phyloP scores from a whole-genome alignment of 1,140 invertebrate species.

The Drosophila suzukii region DNA sequence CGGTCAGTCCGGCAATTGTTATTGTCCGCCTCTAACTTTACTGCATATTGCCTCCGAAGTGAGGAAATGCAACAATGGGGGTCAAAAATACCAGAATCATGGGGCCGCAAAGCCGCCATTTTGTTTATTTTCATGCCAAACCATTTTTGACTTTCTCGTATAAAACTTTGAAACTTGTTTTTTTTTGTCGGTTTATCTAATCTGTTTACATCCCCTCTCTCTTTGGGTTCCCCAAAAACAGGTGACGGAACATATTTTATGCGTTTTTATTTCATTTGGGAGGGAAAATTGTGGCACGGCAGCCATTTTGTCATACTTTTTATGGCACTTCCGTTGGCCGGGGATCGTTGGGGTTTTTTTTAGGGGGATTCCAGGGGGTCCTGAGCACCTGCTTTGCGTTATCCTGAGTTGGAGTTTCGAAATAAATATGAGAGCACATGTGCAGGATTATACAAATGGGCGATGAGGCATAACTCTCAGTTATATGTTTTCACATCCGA shows the following conservation, averaged over 20 bases:
- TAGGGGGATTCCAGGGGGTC: not conserved
- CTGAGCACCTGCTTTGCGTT: slow-evolving; percentile 33
- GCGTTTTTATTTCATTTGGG: slow-evolving; percentile 72
- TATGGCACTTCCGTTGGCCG: slow-evolving; percentile 52
- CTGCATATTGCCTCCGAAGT: slow-evolving; percentile 56
- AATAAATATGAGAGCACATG: slow-evolving; percentile 73
- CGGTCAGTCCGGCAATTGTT: slow-evolving; percentile 49
- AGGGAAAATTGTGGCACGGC: slow-evolving; percentile 16
- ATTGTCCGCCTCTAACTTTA: slow-evolving; percentile 57
- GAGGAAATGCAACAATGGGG: slow-evolving; percentile 6
- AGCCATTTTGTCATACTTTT: slow-evolving; percentile 67
- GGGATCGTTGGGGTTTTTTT: not conserved
- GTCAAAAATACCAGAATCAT: not conserved
- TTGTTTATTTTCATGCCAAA: slow-evolving; percentile 58
- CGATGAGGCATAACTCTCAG: slow-evolving; percentile 46
- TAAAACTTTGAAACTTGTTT: slow-evolving; percentile 60
- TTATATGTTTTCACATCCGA: not conserved
- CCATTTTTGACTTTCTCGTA: slow-evolving; percentile 29
- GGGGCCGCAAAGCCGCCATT: slow-evolving; percentile 43
- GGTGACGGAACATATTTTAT: slow-evolving; percentile 67
- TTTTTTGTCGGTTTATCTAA: slow-evolving; percentile 55
- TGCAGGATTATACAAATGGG: slow-evolving; percentile 71
- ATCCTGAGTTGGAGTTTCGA: slow-evolving; percentile 43
- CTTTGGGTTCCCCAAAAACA: slow-evolving; percentile 21
- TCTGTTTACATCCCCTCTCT: slow-evolving; percentile 48